Evolutionary conservation across 2,888 invertebrate species (phyloP).

Genomic region (Bellardia pandia): DNA sequence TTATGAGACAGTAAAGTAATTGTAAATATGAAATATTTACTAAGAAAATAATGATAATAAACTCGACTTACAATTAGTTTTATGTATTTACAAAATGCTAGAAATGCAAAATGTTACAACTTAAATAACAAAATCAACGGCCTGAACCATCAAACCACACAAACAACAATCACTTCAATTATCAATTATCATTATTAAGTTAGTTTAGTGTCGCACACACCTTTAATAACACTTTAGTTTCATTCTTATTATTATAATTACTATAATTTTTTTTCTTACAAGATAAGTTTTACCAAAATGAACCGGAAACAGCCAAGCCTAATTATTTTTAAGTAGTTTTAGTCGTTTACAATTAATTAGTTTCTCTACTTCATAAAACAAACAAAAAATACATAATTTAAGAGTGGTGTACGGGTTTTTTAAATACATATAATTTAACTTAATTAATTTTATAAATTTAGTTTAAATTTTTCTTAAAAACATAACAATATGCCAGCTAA

Average conservation of each 20-base stretch:
- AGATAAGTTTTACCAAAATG: conserved; percentile 60
- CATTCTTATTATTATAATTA: conserved; percentile 13
- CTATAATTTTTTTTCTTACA: conserved; percentile 11
- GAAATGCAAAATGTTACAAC: conserved; percentile 32
- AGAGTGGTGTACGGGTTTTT: conserved; percentile 72
- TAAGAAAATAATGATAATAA: background rate
- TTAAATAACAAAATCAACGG: conserved; percentile 13
- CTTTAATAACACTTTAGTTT: background rate
- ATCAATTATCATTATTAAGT: conserved; percentile 31
- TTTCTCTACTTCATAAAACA: conserved; percentile 26
- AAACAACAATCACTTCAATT: conserved; percentile 44
- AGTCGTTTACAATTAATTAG: conserved; percentile 27
- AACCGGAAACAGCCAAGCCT: conserved; percentile 41
- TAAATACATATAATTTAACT: conserved; percentile 55
- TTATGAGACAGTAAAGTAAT: conserved; percentile 7
- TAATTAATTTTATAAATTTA: conserved; percentile 60
- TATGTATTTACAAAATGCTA: conserved; percentile 7
- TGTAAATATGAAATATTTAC: background rate
- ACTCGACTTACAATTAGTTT: conserved; percentile 28
- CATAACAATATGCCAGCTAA: conserved; percentile 34
- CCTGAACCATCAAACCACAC: conserved; percentile 6
- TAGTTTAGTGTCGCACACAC: conserved; percentile 15
- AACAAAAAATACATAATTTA: conserved; percentile 61
- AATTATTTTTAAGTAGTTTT: conserved; percentile 55
- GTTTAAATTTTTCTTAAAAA: conserved; percentile 47